These are phyloP conservation scores for Craterocephalus amniculus DNA, from an alignment of 2,797 vertebrate species.

Conservation along the genomic window DNA sequence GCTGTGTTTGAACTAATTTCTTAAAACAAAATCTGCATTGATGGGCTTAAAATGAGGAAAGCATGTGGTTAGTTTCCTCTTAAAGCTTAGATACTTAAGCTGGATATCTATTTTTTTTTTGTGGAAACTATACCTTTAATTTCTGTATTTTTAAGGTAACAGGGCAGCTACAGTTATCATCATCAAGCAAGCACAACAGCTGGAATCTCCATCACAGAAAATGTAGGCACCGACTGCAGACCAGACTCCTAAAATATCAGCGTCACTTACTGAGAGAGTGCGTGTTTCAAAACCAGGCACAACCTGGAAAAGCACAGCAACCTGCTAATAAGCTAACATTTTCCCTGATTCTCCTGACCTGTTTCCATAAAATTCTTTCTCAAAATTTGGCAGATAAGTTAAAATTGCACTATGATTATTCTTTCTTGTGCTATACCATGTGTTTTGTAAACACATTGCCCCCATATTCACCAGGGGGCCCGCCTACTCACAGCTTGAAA, in stretches of 20 bases:
- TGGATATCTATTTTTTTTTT: neutral
- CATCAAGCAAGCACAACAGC: neutral
- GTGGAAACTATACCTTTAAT: neutral
- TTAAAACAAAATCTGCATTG: neutral
- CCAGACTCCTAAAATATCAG: slow-evolving; percentile 42
- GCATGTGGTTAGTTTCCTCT: neutral
- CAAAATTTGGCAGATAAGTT: slow-evolving; percentile 66
- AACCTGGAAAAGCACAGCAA: neutral
- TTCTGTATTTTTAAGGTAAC: neutral
- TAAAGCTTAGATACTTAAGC: neutral
- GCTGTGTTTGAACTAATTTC: neutral
- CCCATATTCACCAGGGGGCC: slow-evolving; percentile 20
- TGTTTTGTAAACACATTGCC: slow-evolving; percentile 62
- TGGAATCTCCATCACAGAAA: neutral
- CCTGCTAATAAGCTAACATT: slow-evolving; percentile 16
- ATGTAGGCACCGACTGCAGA: neutral
- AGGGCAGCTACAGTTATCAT: neutral
- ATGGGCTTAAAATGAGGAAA: neutral
- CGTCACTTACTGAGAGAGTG: neutral
- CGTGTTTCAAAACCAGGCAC: slow-evolving; percentile 32
- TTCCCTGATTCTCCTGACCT: slow-evolving; percentile 59
- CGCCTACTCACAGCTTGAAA: slow-evolving; percentile 31
- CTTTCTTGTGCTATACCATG: slow-evolving; percentile 65
- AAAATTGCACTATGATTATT: slow-evolving; percentile 58
- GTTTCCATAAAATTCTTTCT: slow-evolving; percentile 44